These are phyloP conservation scores for Corynorhinus townsendii DNA, from an alignment of 2,113 vertebrate genomes.

Conservation along the genomic window DNA sequence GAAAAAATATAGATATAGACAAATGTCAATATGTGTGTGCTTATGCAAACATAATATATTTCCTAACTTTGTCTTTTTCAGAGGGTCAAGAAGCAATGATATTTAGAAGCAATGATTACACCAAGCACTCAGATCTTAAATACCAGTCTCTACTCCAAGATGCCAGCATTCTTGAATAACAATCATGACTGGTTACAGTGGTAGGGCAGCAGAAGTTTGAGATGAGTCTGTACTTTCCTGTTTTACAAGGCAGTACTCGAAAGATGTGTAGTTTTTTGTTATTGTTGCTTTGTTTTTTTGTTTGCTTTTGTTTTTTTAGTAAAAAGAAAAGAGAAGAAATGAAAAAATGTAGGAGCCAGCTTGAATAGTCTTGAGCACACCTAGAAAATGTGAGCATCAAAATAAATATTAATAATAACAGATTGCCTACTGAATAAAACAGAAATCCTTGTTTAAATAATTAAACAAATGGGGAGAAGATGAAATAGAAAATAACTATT, in stretches of 20 bases:
- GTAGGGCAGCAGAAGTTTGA: not conserved
- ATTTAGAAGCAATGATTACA: not conserved
- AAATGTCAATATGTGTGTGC: not conserved
- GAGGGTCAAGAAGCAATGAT: not conserved
- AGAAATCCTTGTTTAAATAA: not conserved
- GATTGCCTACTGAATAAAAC: not conserved
- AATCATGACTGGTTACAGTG: not conserved
- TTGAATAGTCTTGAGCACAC: not conserved
- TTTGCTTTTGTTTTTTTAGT: not conserved
- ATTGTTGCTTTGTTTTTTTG: too few species aligned
- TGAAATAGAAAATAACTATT: not conserved
- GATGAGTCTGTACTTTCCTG: not conserved
- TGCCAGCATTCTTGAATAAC: not conserved
- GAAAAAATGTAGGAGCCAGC: not conserved
- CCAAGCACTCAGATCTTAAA: not conserved
- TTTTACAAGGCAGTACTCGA: not conserved
- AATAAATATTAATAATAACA: not conserved
- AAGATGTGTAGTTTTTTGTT: not conserved
- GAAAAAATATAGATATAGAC: not conserved
- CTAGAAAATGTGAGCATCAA: not conserved
- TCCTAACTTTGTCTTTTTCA: not conserved
- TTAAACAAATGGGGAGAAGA: not conserved
- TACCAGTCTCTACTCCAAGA: not conserved
- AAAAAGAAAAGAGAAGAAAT: not conserved
- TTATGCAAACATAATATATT: not conserved